Base-by-base conservation (phyloP, 1,140 invertebrate species). In the Drosophila orena region DNA sequence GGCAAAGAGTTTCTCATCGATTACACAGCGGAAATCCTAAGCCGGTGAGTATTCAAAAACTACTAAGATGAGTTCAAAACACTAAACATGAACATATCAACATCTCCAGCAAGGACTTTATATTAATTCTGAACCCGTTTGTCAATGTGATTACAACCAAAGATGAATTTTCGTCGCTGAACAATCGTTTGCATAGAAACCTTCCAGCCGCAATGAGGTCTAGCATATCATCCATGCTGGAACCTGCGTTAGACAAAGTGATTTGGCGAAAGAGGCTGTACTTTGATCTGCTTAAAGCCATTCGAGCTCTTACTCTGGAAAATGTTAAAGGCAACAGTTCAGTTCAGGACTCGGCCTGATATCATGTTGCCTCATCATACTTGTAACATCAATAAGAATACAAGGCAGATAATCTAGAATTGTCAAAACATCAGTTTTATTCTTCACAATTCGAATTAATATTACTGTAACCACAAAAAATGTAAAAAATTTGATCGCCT, bases 401-500 rank as follows among this genome's bases (percentile, higher is more conserved):
- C 5, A 2, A 30, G 8, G 7, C 4, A 22, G 0, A 24, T 14
- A 22, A 24, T 15, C 6, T 66, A 22, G n/a, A 35, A 64, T 12
- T 40, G 10, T 12, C 24, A 6, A 52, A 15, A 17, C 12, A 57
- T 42, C 35, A 22, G 17, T 38, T 58, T 43, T 65, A 37, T 52
- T 65, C 20, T 37, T 47, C 30, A 47, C 14, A 65, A 64, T 57
- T 76, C 42, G 44, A 58, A 35, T 37, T 52, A 0, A 46, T 75
- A 76, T 43, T 60, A 75, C 72, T 50, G 57, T 65, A 56, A 56
- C 72, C 72, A 43, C 37, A 11, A 40, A 42, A 74, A 46, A 17
- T 42, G 12, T 52, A 75, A 40, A 37, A 55, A 64, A 27, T 47
- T n/a, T 47, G 24, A 27, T 17, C 6, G 4, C 15, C 30, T 44